Base-by-base conservation (phyloP, 2,797 vertebrate genomes). In the Phataginus tricuspis region DNA sequence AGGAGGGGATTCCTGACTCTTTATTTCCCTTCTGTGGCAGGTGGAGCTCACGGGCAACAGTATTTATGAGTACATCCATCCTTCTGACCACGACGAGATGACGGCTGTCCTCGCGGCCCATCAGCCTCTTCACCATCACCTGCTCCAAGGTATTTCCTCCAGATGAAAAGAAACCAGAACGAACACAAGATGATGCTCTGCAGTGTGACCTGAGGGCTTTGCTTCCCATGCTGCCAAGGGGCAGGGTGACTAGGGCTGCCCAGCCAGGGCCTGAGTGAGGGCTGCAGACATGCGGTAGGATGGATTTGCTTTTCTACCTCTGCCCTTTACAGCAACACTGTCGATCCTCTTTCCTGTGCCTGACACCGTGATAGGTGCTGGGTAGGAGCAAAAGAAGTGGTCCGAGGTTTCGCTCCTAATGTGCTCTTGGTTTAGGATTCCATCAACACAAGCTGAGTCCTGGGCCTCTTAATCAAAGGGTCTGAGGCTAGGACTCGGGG, bases 21-120 rank as follows among this genome's bases (percentile, higher is more conserved):
- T 39, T 57, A 21, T 89, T 82, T 95, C 77, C 25, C 0, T 97
- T 45, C 97, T 18, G 72, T 53, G 68, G 90, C 98, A 99, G 99
- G 99, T 99, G 98, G 99, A 99, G 98, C 98, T 99, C 49, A 99
- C 99, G 7, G 99, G 99, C 57, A 99, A 99, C 98, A 99, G 99
- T 94, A 99, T 99, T 95, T 99, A 99, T 66, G 99, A 99, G 90
- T 99, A 99, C 96, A 99, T 99, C 97, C 99, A 99, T 80, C 99
- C 99, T 8, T 99, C 99, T 0, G 99, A 99, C 95, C 99, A 99
- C 0, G 99, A 99, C 1, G 99, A 99, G 98, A 99, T 99, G 99
- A 99, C 99, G 0, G 99, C 99, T 0, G 99, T 99, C 49, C 99
- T 99, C 18, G 98, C 99, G 2, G 98, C 99, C 53, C 99, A 99